These are phyloP conservation scores for Apodemia mormo DNA, from an alignment of 2,888 invertebrate species.

Conservation along the genomic window DNA sequence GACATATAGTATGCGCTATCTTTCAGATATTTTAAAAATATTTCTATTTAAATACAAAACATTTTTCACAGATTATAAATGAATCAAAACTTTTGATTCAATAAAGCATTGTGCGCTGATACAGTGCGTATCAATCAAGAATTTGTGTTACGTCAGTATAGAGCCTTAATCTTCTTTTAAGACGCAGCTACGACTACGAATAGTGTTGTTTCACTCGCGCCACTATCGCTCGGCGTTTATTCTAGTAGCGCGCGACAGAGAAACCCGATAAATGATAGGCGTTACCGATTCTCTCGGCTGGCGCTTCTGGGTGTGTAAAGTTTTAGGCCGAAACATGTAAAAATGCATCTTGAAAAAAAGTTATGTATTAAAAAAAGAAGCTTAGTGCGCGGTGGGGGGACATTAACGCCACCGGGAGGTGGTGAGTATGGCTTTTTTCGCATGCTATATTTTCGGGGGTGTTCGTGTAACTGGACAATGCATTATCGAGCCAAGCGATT, in stretches of 20 bases:
- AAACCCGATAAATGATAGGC: conserved; percentile 68
- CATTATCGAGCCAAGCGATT: conserved; percentile 64
- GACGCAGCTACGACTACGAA: conserved; percentile 66
- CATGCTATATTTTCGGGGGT: conserved; percentile 80
- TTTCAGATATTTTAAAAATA: conserved; percentile 44
- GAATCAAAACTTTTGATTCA: conserved; percentile 17
- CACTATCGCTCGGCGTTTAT: conserved; percentile 70
- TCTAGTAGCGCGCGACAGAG: conserved; percentile 59
- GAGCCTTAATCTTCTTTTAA: conserved; percentile 77
- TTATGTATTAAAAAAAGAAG: conserved; percentile 82
- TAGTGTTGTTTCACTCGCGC: conserved; percentile 69
- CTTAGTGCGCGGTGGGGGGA: conserved; percentile 78
- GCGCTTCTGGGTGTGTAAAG: conserved; percentile 78
- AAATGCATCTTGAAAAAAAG: conserved; percentile 83
- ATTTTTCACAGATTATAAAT: conserved; percentile 3
- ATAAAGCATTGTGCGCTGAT: conserved; percentile 42
- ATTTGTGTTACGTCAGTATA: conserved; percentile 66
- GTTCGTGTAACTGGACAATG: conserved; percentile 76
- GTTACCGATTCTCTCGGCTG: conserved; percentile 67
- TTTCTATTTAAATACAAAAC: neutral
- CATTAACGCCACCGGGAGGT: conserved; percentile 75
- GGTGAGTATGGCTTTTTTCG: conserved; percentile 77
- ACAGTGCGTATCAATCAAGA: conserved; percentile 61
- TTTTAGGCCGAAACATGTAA: conserved; percentile 82
- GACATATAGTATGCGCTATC: conserved; percentile 66